Base-by-base conservation (phyloP, 2,113 vertebrate species). In the Trogon melanurus region DNA sequence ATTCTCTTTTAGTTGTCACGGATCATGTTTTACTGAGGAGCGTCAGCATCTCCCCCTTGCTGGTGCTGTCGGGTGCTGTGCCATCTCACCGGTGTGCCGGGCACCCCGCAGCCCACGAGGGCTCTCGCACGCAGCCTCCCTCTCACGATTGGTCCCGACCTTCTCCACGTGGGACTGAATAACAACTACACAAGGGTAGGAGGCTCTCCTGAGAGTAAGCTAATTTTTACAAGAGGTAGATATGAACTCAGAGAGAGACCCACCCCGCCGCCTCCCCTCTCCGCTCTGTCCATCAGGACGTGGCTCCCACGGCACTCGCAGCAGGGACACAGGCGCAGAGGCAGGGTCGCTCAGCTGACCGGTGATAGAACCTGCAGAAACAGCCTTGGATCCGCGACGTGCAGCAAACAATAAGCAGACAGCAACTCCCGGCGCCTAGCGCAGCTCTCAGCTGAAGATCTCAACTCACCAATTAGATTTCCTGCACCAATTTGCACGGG, bases 241-340 rank as follows among this genome's bases (percentile, higher is more conserved):
- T 16, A 57, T 10, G 79, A 83, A 23, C 56, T 3, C 3, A 0
- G 47, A 25, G 50, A n/a, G 60, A 62, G 16, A 8, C 41, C 41
- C 41, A n/a, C 21, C 12, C 18, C 51, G 10, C 41, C 44, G 38
- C 18, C 45, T 38, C n/a, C 22, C 9, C 41, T 56, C 19, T 32
- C 36, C 0, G 0, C 27, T 70, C 45, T 10, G 30, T 21, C 69
- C 4, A 1, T 4, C 1, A 0, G 12, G 0, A 10, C 2, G 1
- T 15, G 47, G 22, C 70, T 76, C 61, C 53, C 78, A 25, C 2
- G 2, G 32, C 14, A 3, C 11, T 19, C 11, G 3, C 56, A 65
- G 75, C 56, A 16, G 71, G 57, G 44, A 12, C 2, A 19, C 32
- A 14, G 0, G 0, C 13, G 79, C 56, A 54, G 48, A 29, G 27